phyloP scores from a whole-genome alignment of 2,113 vertebrate genomes.

The Pluvianellus socialis region DNA sequence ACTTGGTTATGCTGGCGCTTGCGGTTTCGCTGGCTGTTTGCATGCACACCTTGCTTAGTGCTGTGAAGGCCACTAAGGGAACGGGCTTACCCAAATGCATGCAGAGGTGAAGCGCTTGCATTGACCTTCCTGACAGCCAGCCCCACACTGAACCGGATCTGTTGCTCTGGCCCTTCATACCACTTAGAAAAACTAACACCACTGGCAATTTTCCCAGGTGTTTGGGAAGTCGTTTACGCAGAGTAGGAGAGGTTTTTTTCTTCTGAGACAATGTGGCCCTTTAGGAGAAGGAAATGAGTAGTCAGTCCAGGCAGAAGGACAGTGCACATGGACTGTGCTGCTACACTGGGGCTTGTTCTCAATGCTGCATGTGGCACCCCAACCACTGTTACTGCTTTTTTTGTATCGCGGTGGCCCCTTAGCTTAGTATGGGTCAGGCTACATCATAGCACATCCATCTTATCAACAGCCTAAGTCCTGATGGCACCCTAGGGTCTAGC shows the following conservation, averaged over 20 bases:
- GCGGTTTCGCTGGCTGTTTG: not conserved
- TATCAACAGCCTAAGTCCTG: not conserved
- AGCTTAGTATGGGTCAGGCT: not conserved
- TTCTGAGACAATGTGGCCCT: not conserved
- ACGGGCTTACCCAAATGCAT: not conserved
- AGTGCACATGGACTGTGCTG: not conserved
- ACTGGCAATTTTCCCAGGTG: not conserved
- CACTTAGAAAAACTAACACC: not conserved
- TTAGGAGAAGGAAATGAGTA: not conserved
- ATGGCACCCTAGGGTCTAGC: not conserved
- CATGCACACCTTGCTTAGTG: not conserved
- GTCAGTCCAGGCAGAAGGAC: not conserved
- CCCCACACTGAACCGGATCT: not conserved
- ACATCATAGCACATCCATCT: not conserved
- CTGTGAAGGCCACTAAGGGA: not conserved
- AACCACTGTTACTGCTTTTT: not conserved
- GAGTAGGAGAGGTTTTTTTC: not conserved
- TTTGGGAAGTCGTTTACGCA: not conserved
- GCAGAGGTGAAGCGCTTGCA: not conserved
- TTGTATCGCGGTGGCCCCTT: not conserved
- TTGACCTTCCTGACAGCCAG: not conserved
- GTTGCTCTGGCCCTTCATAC: too few relatives aligned
- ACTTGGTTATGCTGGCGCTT: fast-evolving
- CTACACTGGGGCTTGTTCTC: not conserved
- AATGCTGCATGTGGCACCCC: not conserved